Percentiles rank a stretch among this genome's conserved stretches.
Evolutionary conservation across 2,888 invertebrate species (phyloP).

Genomic region (Eupithecia pulchellata): DNA sequence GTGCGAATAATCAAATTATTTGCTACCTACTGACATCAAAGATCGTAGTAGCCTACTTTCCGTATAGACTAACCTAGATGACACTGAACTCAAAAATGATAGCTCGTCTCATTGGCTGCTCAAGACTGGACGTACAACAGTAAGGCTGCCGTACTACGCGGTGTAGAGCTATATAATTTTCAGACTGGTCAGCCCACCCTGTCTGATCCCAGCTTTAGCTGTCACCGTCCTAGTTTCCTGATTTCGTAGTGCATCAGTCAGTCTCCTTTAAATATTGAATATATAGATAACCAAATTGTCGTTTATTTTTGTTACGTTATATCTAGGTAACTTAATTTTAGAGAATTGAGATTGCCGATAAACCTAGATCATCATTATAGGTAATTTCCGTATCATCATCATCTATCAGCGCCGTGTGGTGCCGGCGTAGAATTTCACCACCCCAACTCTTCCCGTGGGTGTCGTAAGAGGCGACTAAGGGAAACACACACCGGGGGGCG

Average conservation of each 20-base stretch:
- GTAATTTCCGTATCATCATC: background rate
- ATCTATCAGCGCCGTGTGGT: too few species aligned
- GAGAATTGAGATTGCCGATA: background rate
- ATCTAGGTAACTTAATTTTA: background rate
- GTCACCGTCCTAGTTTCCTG: background rate
- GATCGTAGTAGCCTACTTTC: background rate
- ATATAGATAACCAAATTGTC: background rate
- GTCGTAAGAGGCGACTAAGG: too few species aligned
- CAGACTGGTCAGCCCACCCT: too few species aligned
- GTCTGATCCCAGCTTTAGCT: too few species aligned
- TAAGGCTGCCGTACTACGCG: too few species aligned
- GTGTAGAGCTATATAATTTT: too few species aligned
- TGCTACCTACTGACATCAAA: background rate
- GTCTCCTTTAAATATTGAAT: background rate
- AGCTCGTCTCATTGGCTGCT: too few species aligned
- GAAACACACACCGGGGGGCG: too few species aligned
- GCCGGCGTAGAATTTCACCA: too few species aligned
- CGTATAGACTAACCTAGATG: background rate
- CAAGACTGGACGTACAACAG: too few species aligned
- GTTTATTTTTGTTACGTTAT: background rate
- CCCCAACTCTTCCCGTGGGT: too few species aligned
- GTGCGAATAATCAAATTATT: background rate
- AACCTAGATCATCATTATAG: background rate
- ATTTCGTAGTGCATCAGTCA: background rate
- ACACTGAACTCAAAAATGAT: background rate